Evolutionary conservation across 2,113 vertebrate genomes (phyloP).

Genomic region (Mesitornis unicolor): DNA sequence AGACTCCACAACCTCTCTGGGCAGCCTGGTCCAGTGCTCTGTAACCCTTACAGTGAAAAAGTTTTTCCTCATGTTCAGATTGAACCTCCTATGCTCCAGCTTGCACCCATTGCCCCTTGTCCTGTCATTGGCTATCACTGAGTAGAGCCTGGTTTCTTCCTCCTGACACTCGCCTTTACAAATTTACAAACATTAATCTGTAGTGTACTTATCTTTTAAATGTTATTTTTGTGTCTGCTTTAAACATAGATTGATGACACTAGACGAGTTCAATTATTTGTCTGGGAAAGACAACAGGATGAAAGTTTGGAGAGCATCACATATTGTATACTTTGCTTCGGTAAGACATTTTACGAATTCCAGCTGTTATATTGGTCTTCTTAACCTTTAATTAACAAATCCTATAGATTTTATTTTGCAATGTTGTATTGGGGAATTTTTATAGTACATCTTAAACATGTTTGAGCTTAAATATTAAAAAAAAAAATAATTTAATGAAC

Average conservation of each 20-base stretch:
- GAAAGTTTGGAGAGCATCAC: slow-evolving; percentile 19
- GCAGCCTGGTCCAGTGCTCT: no score
- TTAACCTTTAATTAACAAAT: neutral
- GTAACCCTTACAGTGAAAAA: no score
- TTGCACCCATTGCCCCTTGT: no score
- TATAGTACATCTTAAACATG: fast-evolving
- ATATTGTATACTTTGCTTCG: slow-evolving; percentile 82
- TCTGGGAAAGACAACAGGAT: slow-evolving; percentile 68
- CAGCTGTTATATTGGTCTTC: neutral
- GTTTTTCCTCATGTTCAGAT: no score
- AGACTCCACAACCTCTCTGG: no score
- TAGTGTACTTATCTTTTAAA: neutral
- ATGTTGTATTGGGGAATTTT: neutral
- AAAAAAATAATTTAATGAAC: neutral
- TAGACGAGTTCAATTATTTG: slow-evolving; percentile 62
- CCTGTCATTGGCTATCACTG: no score
- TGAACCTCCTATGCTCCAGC: no score
- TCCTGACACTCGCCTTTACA: no score
- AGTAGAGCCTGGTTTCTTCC: no score
- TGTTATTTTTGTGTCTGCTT: neutral
- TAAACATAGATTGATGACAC: slow-evolving; percentile 79
- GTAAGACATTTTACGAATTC: slow-evolving; percentile 62
- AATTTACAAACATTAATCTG: no score
- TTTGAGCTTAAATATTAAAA: neutral
- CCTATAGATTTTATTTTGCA: neutral